Conservation (phyloP, 2,113 vertebrate genomes). For the Callopanchax toddi region DNA sequence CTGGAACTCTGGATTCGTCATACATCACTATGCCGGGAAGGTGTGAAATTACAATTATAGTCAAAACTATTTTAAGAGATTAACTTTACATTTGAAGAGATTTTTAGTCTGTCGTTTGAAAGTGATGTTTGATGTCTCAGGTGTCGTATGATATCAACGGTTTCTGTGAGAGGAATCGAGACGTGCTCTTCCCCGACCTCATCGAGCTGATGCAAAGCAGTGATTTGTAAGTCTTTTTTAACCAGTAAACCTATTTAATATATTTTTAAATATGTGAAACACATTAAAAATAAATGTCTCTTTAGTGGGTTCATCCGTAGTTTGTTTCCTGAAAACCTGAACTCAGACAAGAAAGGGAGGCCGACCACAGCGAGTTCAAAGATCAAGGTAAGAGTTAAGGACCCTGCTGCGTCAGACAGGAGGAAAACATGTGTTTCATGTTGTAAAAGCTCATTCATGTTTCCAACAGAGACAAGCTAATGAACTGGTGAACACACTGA, state of each 20-base stretch:
- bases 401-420: neutral
- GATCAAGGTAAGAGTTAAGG: conserved; percentile 86
- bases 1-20: conserved; percentile 92
- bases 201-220: conserved; percentile 99
- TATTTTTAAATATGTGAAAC: neutral
- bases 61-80: neutral
- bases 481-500: conserved; percentile 91
- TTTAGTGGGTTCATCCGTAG: conserved; percentile 86
- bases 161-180: conserved; percentile 95
- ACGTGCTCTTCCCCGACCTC: conserved; percentile 93
- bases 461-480: conserved; percentile 92
- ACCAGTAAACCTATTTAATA: neutral
- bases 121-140: conserved; percentile 62
- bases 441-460: neutral
- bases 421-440: neutral
- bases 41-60: conserved; percentile 62
- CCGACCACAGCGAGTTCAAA: conserved; percentile 90
- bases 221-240: conserved; percentile 84
- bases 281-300: neutral
- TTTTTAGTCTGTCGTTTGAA: no score
- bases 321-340: conserved; percentile 94
- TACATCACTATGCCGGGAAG: conserved; percentile 98
- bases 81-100: no score
- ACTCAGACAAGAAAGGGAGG: conserved; percentile 91
- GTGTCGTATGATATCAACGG: conserved; percentile 91